Base-by-base conservation (phyloP, 1,140 invertebrate species). In the Cryptotermes secundus region DNA sequence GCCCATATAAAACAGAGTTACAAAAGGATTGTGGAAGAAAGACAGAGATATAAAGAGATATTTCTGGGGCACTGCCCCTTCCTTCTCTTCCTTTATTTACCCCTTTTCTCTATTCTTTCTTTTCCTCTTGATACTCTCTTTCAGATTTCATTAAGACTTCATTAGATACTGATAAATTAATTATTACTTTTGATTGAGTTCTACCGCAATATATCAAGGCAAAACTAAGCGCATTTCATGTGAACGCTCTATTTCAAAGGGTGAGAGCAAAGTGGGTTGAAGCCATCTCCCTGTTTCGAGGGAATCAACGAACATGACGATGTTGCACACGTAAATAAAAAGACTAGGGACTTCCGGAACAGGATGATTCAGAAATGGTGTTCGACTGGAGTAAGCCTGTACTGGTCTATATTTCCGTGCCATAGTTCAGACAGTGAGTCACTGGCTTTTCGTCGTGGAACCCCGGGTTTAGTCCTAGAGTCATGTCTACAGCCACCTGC, bases 131-230 rank as follows among this genome's bases (percentile, higher is more conserved):
- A 31, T 72, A 31, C 59, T 31, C 26, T 4, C 59, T 72, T 72
- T 72, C 82, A 86, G 38, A 83, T 83, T 85, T 85, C 85, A 86
- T 86, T 85, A 85, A 80, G 80, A 80, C 86, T 85, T 83, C 86
- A 86, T 86, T 86, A 86, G 83, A 86, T 83, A 82, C 85, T 85
- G 83, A 86, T 86, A 86, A 86, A 86, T 86, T 85, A 86, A 86
- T 86, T 86, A 86, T 86, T 83, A 85, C 85, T 86, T 86, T 81
- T 86, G 85, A 85, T 85, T 82, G 85, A 85, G 83, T 31, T n/a
- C 34, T 53, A 82, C 84, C 85, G 59, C 84, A 86, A 85, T 83
- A 34, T 34, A 34, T 82, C 34, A 34, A 10, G 83, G 34, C 83
- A 34, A 83, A n/a, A 83, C 42, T 31, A 72, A 72, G 59, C 59